phyloP scores from a whole-genome alignment of 2,888 invertebrate genomes.

The Diarsia dahlii region DNA sequence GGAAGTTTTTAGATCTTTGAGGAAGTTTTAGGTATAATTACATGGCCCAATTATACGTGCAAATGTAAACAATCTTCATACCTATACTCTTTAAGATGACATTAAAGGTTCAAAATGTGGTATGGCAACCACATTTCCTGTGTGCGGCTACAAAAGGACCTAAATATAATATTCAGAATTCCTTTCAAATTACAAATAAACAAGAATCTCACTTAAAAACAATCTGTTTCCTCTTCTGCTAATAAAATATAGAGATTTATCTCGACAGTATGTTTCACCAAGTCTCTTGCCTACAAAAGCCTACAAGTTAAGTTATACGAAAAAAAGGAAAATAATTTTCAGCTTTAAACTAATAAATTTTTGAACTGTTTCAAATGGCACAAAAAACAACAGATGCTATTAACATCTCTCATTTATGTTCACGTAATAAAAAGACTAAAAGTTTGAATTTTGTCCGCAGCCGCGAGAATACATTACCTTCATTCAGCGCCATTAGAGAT shows the following conservation, averaged over 20 bases:
- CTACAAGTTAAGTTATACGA: not conserved
- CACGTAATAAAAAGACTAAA: slow-evolving; percentile 34
- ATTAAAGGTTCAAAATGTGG: slow-evolving; percentile 5
- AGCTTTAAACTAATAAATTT: too few relatives aligned
- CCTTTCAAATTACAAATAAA: not conserved
- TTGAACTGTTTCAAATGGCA: not conserved
- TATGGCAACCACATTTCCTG: slow-evolving; percentile 34
- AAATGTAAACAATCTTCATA: slow-evolving; percentile 16
- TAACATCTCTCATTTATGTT: not conserved
- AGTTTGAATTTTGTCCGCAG: slow-evolving; percentile 69
- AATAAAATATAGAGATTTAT: not conserved
- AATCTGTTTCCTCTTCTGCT: not conserved
- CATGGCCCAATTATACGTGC: not conserved
- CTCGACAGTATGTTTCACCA: not conserved
- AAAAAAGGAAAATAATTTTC: not conserved
- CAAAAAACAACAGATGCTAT: not conserved
- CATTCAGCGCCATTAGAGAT: slow-evolving; percentile 79
- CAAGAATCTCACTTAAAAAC: slow-evolving; percentile 4
- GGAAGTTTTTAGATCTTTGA: slow-evolving; percentile 5
- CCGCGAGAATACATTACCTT: slow-evolving; percentile 69
- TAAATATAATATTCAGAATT: slow-evolving; percentile 10
- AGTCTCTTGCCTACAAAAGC: not conserved
- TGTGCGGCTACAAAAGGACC: slow-evolving; percentile 4
- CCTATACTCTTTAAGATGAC: not conserved
- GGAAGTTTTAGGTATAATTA: not conserved